Base-by-base conservation (phyloP, 2,888 invertebrate genomes). In the Watsonalla cultraria region DNA sequence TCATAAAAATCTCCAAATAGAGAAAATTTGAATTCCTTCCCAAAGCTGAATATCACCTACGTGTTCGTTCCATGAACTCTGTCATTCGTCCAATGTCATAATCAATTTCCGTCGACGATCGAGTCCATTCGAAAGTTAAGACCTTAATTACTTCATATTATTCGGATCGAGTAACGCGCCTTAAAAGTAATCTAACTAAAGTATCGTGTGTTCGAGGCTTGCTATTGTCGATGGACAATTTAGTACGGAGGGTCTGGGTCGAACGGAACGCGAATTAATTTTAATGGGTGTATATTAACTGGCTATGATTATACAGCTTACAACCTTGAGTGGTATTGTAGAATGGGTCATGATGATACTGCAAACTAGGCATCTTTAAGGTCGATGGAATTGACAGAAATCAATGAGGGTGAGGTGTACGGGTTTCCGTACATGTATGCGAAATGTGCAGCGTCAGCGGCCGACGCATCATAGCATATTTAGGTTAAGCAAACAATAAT, bases 61-160 rank as follows among this genome's bases (percentile, higher is more conserved):
- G 11, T 11, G 5, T 42, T 8, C 42, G 11, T 11, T 42, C 42
- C 42, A 11, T 42, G 42, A 42, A 42, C 42, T 42, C 42, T 42
- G 42, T 42, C 8, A 42, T 42, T 42, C 42, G 11, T 49, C 49
- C 39, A 54, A 54, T 54, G 54, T 52, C 52, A 49, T 11, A 11
- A 24, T 24, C 7, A 0, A 42, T 42, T 42, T 42, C 42, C 42
- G 42, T 11, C 11, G 42, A 37, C 37, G 37, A 37, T 37, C 37
- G 37, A 42, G 42, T 11, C 11, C 53, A 55, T 68, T 71, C 54
- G 77, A 76, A 76, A 78, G 75, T 67, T 55, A 56, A 52, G 59
- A 49, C 55, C 55, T 60, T 70, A 71, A 75, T 76, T 68, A 67
- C 59, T 60, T 65, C 59, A 69, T 65, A 68, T 62, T 70, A 76